Evolutionary conservation across 1,140 invertebrate species (phyloP).

Genomic region (Proales similis): DNA sequence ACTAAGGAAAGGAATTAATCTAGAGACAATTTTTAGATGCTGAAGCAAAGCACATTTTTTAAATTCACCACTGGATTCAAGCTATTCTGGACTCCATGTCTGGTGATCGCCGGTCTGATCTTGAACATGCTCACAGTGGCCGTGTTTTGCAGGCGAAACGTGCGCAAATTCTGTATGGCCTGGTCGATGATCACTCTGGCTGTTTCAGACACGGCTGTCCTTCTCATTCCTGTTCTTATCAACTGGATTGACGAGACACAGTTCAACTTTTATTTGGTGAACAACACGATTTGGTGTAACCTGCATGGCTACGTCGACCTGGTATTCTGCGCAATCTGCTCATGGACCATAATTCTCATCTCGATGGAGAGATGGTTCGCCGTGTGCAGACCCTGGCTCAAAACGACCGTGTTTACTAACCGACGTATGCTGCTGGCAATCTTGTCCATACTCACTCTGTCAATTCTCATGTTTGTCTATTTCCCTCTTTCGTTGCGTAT

Average conservation of each 20-base stretch:
- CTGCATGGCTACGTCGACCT: slow-evolving; percentile 33
- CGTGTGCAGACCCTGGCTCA: slow-evolving; percentile 25
- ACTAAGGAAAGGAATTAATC: not conserved
- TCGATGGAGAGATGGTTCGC: slow-evolving; percentile 22
- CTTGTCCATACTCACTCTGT: not conserved
- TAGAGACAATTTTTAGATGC: not conserved
- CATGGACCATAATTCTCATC: slow-evolving; percentile 34
- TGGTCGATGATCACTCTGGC: slow-evolving; percentile 24
- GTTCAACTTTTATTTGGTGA: slow-evolving; percentile 20
- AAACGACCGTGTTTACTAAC: slow-evolving; percentile 25
- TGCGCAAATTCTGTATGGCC: slow-evolving; percentile 27
- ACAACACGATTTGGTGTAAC: slow-evolving; percentile 33
- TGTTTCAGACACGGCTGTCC: slow-evolving; percentile 16
- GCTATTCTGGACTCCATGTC: slow-evolving; percentile 5
- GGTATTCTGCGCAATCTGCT: slow-evolving; percentile 14
- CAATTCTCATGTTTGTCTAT: slow-evolving; percentile 7
- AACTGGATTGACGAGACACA: slow-evolving; percentile 21
- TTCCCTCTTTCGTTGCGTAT: slow-evolving; percentile 17
- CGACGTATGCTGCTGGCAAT: slow-evolving; percentile 5
- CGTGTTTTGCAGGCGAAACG: slow-evolving; percentile 32
- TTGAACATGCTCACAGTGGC: slow-evolving; percentile 21
- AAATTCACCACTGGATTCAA: not conserved
- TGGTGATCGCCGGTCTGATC: slow-evolving; percentile 1
- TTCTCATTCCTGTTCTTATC: slow-evolving; percentile 3
- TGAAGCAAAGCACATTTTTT: too few species aligned